Percentiles rank a stretch among this genome's conserved stretches.
phyloP scores from a whole-genome alignment of 2,797 vertebrate species.

The Falco cherrug region DNA sequence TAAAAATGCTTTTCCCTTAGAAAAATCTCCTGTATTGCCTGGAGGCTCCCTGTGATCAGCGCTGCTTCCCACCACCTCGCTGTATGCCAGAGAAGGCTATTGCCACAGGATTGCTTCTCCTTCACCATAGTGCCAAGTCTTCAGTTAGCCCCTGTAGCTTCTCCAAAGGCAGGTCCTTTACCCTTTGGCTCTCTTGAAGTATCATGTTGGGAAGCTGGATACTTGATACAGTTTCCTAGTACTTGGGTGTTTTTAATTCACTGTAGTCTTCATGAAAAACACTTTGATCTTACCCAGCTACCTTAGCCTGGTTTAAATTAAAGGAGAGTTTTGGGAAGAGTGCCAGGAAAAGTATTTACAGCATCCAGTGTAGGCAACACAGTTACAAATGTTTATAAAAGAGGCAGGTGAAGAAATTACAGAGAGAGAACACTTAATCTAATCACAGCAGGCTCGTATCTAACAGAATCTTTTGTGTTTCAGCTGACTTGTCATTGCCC shows the following conservation, averaged over 20 bases:
- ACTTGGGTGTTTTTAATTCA: not conserved
- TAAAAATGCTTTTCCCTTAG: not conserved
- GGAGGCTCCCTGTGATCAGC: not conserved
- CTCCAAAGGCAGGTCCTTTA: not conserved
- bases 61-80: not conserved
- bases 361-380: conserved; percentile 7
- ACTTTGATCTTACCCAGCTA: conserved; percentile 13
- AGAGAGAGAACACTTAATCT: conserved; percentile 57
- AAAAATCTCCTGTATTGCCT: not conserved
- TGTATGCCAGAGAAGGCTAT: not conserved
- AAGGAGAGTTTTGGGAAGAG: not conserved
- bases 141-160: not conserved
- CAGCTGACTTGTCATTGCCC: not conserved
- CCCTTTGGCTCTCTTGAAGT: not conserved
- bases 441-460: conserved; percentile 11
- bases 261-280: not conserved
- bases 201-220: not conserved
- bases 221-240: not conserved
- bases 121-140: not conserved
- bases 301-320: conserved; percentile 49
- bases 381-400: conserved; percentile 49
- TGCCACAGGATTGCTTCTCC: not conserved
- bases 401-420: not conserved
- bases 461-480: not conserved
- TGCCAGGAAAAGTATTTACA: conserved; percentile 35